Evolutionary conservation across 2,888 invertebrate species (phyloP), one percentile per base, ranked within the genome.

Genomic region (Drosophila infuscata): DNA sequence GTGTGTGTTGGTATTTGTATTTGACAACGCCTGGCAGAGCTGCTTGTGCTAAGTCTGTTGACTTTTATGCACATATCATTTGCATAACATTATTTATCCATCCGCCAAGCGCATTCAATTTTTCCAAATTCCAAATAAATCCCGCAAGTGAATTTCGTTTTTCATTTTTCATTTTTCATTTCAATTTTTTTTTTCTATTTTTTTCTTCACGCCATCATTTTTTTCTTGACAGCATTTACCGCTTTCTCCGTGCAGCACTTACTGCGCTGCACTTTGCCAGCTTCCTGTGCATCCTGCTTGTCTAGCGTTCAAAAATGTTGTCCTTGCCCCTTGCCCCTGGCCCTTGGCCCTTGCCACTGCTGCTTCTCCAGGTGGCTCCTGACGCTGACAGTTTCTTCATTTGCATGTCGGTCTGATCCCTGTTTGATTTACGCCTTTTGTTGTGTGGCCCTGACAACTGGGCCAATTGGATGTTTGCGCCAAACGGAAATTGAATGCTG

Each of bases 11-110:
- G 49, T 17, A 11, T 51, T 30, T 49, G 49, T 29, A 3, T 49
- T 49, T 58, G 67, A 57, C 54, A 30, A 56, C 25, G 48, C 41
- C 17, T 59, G 60, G 7, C n/a, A 8, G 15, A 32, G 35, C 15
- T 41, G 38, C 17, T 15, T 20, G 62, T 59, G 65, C 57, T 67
- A 60, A 81, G 82, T 89, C 81, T 76, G 80, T 79, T 87, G 84
- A 86, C 91, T 88, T 89, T 84, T 81, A 91, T 91, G 89, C 88
- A 91, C 91, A 91, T 91, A 91, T 91, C 89, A 91, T 91, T 91
- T 91, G 91, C 91, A 91, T 91, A 86, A 91, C 85, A 91, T 91
- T 91, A 91, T 91, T 90, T 89, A 81, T 65, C 67, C 70, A 66
- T 68, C 70, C 65, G 75, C 79, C 82, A 70, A 76, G 73, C 69